A percentile compares a stretch with the other conserved stretches of the same genome.
Evolutionary conservation across 2,797 vertebrate genomes (phyloP).

Genomic region (Molossus molossus): DNA sequence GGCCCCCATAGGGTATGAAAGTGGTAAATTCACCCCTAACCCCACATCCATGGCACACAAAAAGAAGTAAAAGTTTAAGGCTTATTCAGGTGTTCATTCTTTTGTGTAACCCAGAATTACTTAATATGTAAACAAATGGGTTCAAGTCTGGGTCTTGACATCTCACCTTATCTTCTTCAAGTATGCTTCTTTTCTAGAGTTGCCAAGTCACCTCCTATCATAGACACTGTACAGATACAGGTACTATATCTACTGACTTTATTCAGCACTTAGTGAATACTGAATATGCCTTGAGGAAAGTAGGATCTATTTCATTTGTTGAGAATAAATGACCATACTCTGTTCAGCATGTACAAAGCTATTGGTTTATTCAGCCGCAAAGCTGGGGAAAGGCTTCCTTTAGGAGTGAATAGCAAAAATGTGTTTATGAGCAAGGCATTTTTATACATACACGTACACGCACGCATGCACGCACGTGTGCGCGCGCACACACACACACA

Average conservation of each 20-base stretch:
- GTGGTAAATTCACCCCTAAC: neutral
- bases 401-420: conserved; percentile 47
- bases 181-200: conserved; percentile 45
- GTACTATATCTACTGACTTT: neutral
- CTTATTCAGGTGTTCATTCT: conserved; percentile 3
- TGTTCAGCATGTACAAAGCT: conserved; percentile 67
- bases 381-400: conserved; percentile 60
- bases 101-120: conserved; percentile 28
- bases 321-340: conserved; percentile 72
- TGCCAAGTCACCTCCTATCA: conserved; percentile 31
- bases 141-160: conserved; percentile 27
- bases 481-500: neutral
- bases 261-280: neutral
- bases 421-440: conserved; percentile 61
- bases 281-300: conserved; percentile 37
- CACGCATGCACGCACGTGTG: neutral
- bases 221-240: neutral
- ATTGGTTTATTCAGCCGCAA: conserved; percentile 73
- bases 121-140: conserved; percentile 34
- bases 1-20: neutral
- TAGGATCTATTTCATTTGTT: conserved; percentile 47
- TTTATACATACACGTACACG: neutral
- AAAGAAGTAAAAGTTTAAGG: conserved; percentile 13
- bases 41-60: neutral
- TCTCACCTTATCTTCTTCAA: conserved; percentile 28